phyloP scores from a whole-genome alignment of 2,113 vertebrate genomes.

The Tyto alba region DNA sequence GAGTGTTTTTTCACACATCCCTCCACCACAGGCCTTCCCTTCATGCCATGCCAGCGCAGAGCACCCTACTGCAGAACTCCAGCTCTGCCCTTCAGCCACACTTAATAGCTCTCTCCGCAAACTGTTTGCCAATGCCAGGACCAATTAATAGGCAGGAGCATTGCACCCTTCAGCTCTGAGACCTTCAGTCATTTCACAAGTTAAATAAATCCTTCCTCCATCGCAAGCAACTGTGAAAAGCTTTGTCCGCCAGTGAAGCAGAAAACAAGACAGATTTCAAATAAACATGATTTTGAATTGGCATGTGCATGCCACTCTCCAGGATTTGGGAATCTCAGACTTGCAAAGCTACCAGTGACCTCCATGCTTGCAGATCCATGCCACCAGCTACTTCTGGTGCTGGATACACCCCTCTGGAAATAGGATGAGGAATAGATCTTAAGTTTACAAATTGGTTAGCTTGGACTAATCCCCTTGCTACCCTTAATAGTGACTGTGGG shows the following conservation, averaged over 20 bases:
- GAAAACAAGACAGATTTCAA: not conserved
- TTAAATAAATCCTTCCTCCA: not conserved
- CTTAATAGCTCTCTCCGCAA: not conserved
- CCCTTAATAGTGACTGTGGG: not conserved
- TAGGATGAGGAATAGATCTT: not conserved
- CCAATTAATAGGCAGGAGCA: not conserved
- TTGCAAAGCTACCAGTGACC: not conserved
- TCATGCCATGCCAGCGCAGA: rapidly evolving
- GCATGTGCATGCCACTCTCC: not conserved
- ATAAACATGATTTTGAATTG: not conserved
- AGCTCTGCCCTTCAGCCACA: not conserved
- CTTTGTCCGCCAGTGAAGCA: not conserved
- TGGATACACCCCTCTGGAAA: not conserved
- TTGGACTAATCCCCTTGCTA: not conserved
- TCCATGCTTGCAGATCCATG: not conserved
- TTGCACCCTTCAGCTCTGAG: not conserved
- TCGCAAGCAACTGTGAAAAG: not conserved
- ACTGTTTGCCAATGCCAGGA: not conserved
- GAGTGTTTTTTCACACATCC: not conserved
- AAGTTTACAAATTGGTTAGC: not conserved
- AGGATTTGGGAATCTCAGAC: not conserved
- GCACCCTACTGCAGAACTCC: not conserved
- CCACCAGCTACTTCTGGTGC: not conserved
- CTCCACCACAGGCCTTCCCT: not conserved
- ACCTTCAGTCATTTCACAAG: not conserved